Base-by-base conservation (phyloP, 1,140 invertebrate genomes). In the Drosophila navojoa region DNA sequence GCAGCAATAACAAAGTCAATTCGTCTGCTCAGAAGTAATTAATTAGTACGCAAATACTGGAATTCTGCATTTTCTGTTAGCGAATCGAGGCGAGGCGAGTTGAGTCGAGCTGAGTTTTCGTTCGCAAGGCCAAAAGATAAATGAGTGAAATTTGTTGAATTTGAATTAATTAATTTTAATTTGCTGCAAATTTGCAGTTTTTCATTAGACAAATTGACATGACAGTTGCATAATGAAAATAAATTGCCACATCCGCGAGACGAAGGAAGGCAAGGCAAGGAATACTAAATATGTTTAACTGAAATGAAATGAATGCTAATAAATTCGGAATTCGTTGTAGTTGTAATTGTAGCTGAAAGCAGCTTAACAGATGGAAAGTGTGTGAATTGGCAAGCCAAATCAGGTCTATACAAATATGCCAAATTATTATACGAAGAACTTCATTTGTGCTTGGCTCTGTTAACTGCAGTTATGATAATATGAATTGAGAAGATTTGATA, bases 81-180 rank as follows among this genome's bases (percentile, higher is more conserved):
- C 35, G 27, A 27, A 4, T 27, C 27, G 27, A 44, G 42, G 0
- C 6, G 29, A 32, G 29, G 5, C 29, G 6, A 32, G 29, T 32
- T 7, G 6, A 32, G 29, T 9, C 6, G 29, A 32, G 29, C 2
- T 32, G 27, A 4, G 27, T 5, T 4, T 29, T 42, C 15, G 27
- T 15, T n/a, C 0, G 6, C 15, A 53, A 44, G 47, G 55, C 38
- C 15, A 66, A 38, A 71, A 50, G 47, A 53, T 45, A 59, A 71
- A 66, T 58, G 61, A 71, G 52, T 42, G 35, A 57, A 67, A 59
- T 58, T 67, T 54, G 29, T 53, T 67, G 64, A 66, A 67, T 59
- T 71, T 67, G 64, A 66, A 67, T 59, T 71, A 71, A 71, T 71
- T 71, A 71, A 71, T 67, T 66, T 38, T 27, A 67, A 71, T 71